These are phyloP conservation scores for Sitodiplosis mosellana DNA, from an alignment of 1,140 invertebrate genomes.

Conservation along the genomic window DNA sequence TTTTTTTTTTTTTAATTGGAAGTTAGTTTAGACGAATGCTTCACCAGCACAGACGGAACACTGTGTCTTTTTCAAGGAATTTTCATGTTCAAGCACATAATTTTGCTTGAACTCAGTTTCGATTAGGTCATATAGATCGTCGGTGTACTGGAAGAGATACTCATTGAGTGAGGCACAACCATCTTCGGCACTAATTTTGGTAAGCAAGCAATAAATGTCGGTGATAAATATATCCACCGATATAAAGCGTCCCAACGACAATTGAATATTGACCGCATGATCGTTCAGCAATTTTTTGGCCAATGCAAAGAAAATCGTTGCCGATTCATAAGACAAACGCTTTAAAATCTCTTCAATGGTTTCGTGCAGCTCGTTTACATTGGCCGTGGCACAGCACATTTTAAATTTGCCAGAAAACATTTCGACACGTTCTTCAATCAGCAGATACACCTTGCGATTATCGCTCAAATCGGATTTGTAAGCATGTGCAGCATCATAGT, in stretches of 20 bases:
- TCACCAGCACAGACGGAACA: constrained; percentile 1
- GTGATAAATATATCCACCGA: background rate
- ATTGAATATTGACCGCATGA: background rate
- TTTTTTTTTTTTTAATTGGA: constrained; percentile 3
- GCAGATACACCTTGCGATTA: background rate
- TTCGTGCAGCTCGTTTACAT: background rate
- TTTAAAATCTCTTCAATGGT: background rate
- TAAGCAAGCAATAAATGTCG: background rate
- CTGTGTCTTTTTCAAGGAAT: too few species aligned
- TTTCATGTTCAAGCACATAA: too few species aligned
- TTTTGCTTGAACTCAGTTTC: too few species aligned
- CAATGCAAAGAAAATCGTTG: background rate
- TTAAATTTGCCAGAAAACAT: background rate
- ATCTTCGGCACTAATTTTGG: background rate
- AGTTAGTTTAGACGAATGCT: constrained; percentile 2
- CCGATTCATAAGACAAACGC: background rate
- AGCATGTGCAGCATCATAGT: background rate
- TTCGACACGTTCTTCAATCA: background rate
- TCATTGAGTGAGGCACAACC: background rate
- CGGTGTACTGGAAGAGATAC: too few species aligned
- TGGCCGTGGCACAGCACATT: background rate
- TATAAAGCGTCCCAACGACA: background rate
- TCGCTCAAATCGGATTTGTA: background rate
- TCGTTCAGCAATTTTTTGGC: background rate
- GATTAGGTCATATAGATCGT: too few species aligned